Base-by-base conservation (phyloP, 2,113 vertebrate genomes). In the Theristicus caerulescens region DNA sequence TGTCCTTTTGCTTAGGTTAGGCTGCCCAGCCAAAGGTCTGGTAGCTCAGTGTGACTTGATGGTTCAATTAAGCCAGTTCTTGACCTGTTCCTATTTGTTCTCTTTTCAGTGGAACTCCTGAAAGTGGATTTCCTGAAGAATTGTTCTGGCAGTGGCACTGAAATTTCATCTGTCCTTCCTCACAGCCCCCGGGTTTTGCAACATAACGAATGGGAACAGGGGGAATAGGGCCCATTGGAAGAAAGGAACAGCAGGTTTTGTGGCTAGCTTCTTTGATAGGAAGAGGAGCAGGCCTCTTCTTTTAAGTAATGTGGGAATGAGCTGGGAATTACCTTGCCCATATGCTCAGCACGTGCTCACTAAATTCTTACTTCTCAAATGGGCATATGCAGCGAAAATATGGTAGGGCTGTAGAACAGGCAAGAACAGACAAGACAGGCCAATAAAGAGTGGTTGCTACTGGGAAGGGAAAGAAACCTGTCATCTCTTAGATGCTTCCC, bases 41-140 rank as follows among this genome's bases (percentile, higher is more conserved):
- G 21, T 91, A 79, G 40, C 25, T 21, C 36, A 15, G 21, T 65
- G 42, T 85, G 47, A 25, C 66, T 70, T 65, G 25, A 16, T 61
- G 36, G 52, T 69, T 87, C 52, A n/a, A 1, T 62, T 82, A 72
- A 77, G 61, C 10, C n/a, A 36, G 38, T 91, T 94, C 47, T 71
- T 62, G 61, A 42, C 52, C 11, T 79, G 47, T 92, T 93, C 58
- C 19, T 88, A 12, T 34, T 86, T 2, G 7, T 54, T 78, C 8
- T 81, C 7, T 58, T 84, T 82, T 79, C 73, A 65, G 57, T 46
- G 36, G 10, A 85, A 36, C 57, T 89, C 31, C 32, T 34, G 29
- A 40, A 86, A 84, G 42, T 94, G 69, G 27, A 46, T 92, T 92
- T 95, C 31, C 65, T 87, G 77, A 70, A 83, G 82, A 91, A 76